These are phyloP conservation scores for Temnopleurus reevesii DNA, from an alignment of 53 echinoderm and acorn worm genomes.

Conservation along the genomic window DNA sequence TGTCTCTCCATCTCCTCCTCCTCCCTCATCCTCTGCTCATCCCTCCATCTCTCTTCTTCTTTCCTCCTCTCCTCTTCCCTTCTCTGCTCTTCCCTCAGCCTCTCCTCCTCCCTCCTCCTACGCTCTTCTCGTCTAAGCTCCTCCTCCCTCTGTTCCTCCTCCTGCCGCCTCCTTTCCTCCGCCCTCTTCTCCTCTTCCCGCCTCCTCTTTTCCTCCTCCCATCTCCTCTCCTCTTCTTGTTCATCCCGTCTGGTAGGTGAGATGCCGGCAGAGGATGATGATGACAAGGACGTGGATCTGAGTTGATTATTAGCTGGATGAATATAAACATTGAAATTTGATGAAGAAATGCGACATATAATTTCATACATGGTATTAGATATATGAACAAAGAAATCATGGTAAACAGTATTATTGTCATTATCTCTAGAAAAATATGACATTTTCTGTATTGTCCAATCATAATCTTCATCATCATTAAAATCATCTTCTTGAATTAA, in stretches of 20 bases:
- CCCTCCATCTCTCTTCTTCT: conserved; percentile 8
- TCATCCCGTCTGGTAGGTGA: neutral
- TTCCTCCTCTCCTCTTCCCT: neutral
- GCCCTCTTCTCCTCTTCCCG: neutral
- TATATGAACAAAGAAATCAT: too few relatives aligned
- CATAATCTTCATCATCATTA: neutral
- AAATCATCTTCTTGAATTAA: neutral
- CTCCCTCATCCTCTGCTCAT: neutral
- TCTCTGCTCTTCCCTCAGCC: conserved; percentile 52
- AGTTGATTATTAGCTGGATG: neutral
- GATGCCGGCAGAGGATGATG: neutral
- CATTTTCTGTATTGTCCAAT: neutral
- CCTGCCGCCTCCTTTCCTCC: neutral
- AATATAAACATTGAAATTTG: neutral
- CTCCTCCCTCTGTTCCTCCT: neutral
- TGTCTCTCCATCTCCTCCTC: neutral
- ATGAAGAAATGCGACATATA: neutral
- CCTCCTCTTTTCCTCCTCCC: neutral
- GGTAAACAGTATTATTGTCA: too few relatives aligned
- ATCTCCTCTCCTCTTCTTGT: conserved; percentile 30
- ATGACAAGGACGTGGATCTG: neutral
- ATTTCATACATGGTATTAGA: too few relatives aligned
- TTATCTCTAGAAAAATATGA: too few relatives aligned
- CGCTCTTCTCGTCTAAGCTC: neutral
- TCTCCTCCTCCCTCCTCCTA: conserved; percentile 39